Evolutionary conservation across 2,113 vertebrate genomes (phyloP).

Genomic region (Tenebrosternarchus preto): DNA sequence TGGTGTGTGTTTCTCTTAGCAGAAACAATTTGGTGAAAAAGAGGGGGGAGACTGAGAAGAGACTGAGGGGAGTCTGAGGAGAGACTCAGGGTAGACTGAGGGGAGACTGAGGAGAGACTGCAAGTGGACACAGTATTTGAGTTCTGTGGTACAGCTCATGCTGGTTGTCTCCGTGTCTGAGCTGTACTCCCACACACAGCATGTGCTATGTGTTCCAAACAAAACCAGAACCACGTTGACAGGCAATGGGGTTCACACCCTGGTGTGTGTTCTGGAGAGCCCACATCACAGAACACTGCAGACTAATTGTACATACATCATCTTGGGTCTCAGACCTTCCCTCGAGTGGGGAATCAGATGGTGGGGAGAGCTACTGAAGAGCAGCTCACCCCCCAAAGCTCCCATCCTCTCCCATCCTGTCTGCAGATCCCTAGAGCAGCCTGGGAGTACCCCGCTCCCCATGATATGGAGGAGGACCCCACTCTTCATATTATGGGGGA

Average conservation of each 20-base stretch:
- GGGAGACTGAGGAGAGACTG: conserved; percentile 1
- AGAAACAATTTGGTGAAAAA: too few species aligned
- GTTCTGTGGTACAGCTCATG: conserved; percentile 60
- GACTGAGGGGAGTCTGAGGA: conserved; percentile 1
- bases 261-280: neutral
- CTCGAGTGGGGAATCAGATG: neutral
- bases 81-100: conserved; percentile 22
- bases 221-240: neutral
- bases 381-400: neutral
- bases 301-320: neutral
- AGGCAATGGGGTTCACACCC: neutral
- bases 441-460: conserved; percentile 37
- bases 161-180: conserved; percentile 54
- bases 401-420: neutral
- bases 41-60: conserved; percentile 25
- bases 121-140: conserved; percentile 56
- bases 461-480: neutral
- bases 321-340: neutral
- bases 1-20: conserved; percentile 21
- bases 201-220: conserved; percentile 40
- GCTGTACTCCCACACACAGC: conserved; percentile 38
- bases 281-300: neutral
- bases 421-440: conserved; percentile 11
- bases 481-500: neutral
- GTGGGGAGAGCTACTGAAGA: neutral